Conservation (phyloP, 2,113 vertebrate species). For the Ophiodon elongatus region DNA sequence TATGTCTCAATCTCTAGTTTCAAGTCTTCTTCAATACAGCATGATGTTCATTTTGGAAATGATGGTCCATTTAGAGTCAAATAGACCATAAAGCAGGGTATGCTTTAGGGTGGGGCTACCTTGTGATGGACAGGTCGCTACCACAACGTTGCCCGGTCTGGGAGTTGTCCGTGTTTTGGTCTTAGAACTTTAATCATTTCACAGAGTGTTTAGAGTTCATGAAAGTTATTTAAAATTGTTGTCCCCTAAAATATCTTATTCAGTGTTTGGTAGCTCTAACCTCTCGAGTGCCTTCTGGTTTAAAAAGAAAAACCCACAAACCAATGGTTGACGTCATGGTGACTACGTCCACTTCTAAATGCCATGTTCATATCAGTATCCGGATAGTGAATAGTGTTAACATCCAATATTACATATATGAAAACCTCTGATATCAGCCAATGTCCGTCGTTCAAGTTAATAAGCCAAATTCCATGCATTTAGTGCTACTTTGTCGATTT, state of each 20-base stretch:
- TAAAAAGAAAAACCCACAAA: no score
- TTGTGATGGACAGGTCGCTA: neutral
- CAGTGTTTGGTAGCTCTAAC: no score
- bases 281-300: no score
- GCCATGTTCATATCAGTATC: neutral
- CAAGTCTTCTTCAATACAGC: neutral
- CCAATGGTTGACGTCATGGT: no score
- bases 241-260: no score
- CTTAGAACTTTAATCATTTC: no score
- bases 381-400: neutral
- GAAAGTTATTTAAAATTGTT: no score
- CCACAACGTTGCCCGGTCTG: no score
- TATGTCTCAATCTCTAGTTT: neutral
- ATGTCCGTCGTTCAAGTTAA: neutral
- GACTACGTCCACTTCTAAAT: neutral
- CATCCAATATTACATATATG: neutral
- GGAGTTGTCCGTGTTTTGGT: no score
- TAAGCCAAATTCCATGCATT: neutral
- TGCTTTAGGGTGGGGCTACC: neutral
- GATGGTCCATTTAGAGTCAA: neutral
- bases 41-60: neutral
- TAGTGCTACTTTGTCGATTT: neutral
- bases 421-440: neutral
- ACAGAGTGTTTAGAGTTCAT: no score
- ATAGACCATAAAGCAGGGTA: neutral